Evolutionary conservation across 1,140 invertebrate genomes (phyloP).

Genomic region (Papilio helenus): DNA sequence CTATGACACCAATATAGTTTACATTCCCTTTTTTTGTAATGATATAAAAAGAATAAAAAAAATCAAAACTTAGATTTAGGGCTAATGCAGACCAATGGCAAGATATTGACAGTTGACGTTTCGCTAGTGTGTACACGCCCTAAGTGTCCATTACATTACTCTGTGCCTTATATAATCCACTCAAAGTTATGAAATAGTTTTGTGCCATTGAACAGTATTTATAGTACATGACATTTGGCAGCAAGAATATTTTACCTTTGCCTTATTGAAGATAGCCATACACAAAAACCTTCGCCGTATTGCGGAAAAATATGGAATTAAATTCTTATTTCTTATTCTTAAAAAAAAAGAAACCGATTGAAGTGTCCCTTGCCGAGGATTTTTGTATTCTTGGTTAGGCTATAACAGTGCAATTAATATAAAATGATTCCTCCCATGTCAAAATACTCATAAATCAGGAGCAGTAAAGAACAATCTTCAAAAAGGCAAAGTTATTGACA

Average conservation of each 20-base stretch:
- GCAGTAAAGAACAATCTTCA: not conserved
- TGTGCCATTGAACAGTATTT: conserved; percentile 28
- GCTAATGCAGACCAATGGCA: not conserved
- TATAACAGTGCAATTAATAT: too few relatives aligned
- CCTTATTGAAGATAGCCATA: not conserved
- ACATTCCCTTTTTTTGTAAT: not conserved
- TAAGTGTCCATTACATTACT: conserved; percentile 19
- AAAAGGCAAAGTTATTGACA: not conserved
- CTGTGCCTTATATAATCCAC: conserved; percentile 36
- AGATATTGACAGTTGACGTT: not conserved
- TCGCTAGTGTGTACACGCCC: not conserved
- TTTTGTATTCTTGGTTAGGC: too few relatives aligned
- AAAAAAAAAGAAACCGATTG: too few relatives aligned
- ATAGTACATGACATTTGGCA: conserved; percentile 21
- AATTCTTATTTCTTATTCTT: too few relatives aligned
- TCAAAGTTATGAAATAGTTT: not conserved
- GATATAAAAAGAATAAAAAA: not conserved
- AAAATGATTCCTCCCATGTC: not conserved
- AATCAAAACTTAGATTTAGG: not conserved
- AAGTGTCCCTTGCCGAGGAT: too few relatives aligned
- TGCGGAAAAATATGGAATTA: too few relatives aligned
- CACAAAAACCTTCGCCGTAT: too few relatives aligned
- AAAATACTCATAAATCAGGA: not conserved
- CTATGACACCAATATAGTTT: not conserved
- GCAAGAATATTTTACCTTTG: conserved; percentile 1